Conservation (phyloP, 1,140 invertebrate species). For the Penaeus indicus region DNA sequence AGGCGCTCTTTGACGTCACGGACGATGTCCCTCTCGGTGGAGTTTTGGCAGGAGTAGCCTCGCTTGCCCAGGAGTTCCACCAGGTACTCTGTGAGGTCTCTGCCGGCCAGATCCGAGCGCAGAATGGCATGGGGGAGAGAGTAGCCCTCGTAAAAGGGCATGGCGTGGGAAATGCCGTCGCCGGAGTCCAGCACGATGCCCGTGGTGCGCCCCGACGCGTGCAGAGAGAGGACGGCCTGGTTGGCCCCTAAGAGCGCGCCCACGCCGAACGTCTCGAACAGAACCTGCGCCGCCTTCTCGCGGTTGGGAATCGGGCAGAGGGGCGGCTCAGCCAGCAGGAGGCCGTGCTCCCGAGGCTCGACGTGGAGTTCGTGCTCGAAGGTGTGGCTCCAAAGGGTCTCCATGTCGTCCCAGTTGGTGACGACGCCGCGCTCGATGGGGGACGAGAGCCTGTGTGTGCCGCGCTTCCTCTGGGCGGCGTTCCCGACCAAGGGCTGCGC, state of each 20-base stretch:
- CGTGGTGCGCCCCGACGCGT: constrained; percentile 93
- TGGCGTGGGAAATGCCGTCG: constrained; percentile 94
- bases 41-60: constrained; percentile 71
- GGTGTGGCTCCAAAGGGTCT: constrained; percentile 95
- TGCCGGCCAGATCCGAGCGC: constrained; percentile 87
- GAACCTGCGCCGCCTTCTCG: constrained; percentile 90
- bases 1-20: constrained; percentile 93
- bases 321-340: constrained; percentile 89
- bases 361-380: constrained; percentile 96
- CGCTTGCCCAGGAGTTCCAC: constrained; percentile 92
- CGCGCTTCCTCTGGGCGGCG: constrained; percentile 74
- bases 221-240: constrained; percentile 90
- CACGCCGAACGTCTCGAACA: constrained; percentile 94
- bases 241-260: constrained; percentile 94
- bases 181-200: constrained; percentile 93
- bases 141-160: constrained; percentile 93
- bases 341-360: constrained; percentile 92
- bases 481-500: constrained; percentile 72
- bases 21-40: constrained; percentile 89
- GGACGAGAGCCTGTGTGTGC: constrained; percentile 70
- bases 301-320: constrained; percentile 91
- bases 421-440: constrained; percentile 63
- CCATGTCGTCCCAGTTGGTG: constrained; percentile 79
- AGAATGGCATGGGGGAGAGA: constrained; percentile 88
- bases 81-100: constrained; percentile 89